Base-by-base conservation (phyloP, 1,140 invertebrate species). In the Alviniconcha marisindica region DNA sequence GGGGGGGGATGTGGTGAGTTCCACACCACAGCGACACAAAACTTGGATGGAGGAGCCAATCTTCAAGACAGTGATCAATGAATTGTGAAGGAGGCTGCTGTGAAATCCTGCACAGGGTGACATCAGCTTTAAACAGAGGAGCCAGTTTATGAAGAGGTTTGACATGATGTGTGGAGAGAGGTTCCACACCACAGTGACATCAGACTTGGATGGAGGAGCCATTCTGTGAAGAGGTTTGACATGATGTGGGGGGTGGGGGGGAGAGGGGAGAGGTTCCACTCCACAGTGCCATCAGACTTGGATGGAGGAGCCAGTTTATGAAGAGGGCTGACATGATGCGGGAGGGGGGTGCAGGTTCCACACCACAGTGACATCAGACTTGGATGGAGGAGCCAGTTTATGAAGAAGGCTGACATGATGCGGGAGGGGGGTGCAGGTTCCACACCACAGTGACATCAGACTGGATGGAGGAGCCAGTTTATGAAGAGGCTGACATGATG, bases 401-500 rank as follows among this genome's bases (percentile, higher is more conserved):
- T 7, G 36, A 10, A 36, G 21, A 71, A 71, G 31, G 0, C 28
- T 36, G 31, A 33, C 66, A 33, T 71, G 0, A 71, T 14, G 10
- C n/a, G 12, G 12, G 96, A 77, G 96, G 93, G 0, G 97, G 97
- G 12, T 7, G 12, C 5, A 12, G 12, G n/a, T 10, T 5, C 28
- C 10, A 12, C 28, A 24, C n/a, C 28, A 21, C 18, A 10, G 28
- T 21, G 28, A 31, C 60, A 15, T 66, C 60, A n/a, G 7, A 7
- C 18, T 10, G 31, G 10, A 24, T 10, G 28, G n/a, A 21, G 15
- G n/a, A n/a, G n/a, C n/a, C n/a, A n/a, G n/a, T n/a, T n/a, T n/a
- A n/a, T 66, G 21, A 24, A 18, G 18, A 18, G 28, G 18, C 28
- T 66, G 18, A 3, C n/a, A 12, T 0, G 0, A n/a, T 21, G 15